Conservation (phyloP, 2,113 vertebrate species). For the Onychostoma macrolepis region DNA sequence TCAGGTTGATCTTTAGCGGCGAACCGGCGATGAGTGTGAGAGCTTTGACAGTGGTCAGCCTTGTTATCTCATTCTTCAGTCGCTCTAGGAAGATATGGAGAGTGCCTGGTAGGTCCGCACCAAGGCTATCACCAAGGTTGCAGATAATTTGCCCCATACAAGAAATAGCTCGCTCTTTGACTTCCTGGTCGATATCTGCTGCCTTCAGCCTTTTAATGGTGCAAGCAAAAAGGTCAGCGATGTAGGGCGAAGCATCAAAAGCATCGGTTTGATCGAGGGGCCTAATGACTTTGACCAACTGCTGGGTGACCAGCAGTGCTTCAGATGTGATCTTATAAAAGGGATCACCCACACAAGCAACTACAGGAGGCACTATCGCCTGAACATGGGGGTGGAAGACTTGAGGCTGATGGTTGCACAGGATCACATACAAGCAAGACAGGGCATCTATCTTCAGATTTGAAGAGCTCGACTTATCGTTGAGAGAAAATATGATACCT, state of each 20-base stretch:
- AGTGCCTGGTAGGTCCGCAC: slow-evolving; percentile 89
- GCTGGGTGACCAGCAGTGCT: slow-evolving; percentile 95
- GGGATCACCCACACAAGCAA: slow-evolving; percentile 95
- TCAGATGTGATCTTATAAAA: slow-evolving; percentile 99
- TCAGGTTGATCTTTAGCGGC: slow-evolving; percentile 91
- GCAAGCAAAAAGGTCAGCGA: slow-evolving; percentile 93
- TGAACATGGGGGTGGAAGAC: slow-evolving; percentile 97
- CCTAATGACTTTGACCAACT: slow-evolving; percentile 96
- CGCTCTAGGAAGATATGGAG: slow-evolving; percentile 97
- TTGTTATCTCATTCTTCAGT: slow-evolving; percentile 96
- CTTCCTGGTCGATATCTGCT: slow-evolving; percentile 98
- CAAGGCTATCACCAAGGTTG: slow-evolving; percentile 94
- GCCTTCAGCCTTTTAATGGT: slow-evolving; percentile 96
- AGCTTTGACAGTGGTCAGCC: slow-evolving; percentile 93
- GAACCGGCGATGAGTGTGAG: slow-evolving; percentile 96
- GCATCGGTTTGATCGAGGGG: slow-evolving; percentile 90
- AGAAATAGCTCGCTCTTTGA: slow-evolving; percentile 97
- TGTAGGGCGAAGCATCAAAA: slow-evolving; percentile 94
- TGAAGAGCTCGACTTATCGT: slow-evolving; percentile 98
- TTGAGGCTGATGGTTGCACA: slow-evolving; percentile 94
- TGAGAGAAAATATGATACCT: slow-evolving; percentile 98
- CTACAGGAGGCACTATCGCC: slow-evolving; percentile 92
- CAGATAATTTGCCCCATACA: slow-evolving; percentile 99
- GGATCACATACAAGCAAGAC: slow-evolving; percentile 94
- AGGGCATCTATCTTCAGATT: slow-evolving; percentile 98